phyloP scores from a whole-genome alignment of 2,797 vertebrate species.

The Babyrousa celebensis region DNA sequence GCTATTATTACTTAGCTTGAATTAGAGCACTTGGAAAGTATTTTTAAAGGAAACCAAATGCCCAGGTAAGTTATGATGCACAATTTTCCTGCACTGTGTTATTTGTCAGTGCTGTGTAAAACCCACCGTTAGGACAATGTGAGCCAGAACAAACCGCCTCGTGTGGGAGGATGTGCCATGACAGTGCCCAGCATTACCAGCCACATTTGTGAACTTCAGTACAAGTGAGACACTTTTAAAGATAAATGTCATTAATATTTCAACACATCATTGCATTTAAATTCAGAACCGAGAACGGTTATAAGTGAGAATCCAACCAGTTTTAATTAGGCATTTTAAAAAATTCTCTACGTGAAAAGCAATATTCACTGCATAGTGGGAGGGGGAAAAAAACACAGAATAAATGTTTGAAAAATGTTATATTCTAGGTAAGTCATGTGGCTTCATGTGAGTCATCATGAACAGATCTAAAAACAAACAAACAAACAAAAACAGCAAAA shows the following conservation, averaged over 20 bases:
- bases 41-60: slow-evolving; percentile 62
- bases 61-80: slow-evolving; percentile 56
- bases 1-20: slow-evolving; percentile 40
- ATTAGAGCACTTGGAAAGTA: slow-evolving; percentile 52
- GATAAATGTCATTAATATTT: slow-evolving; percentile 88
- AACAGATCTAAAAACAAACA: neutral
- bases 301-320: slow-evolving; percentile 80
- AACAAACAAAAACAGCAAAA: too few relatives aligned
- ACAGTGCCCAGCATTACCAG: slow-evolving; percentile 30
- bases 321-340: slow-evolving; percentile 87
- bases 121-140: neutral
- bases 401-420: slow-evolving; percentile 65
- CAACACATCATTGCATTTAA: slow-evolving; percentile 85
- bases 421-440: slow-evolving; percentile 4
- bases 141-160: slow-evolving; percentile 24
- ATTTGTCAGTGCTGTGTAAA: slow-evolving; percentile 62
- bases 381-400: neutral
- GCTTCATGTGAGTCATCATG: slow-evolving; percentile 49
- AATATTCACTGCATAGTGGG: slow-evolving; percentile 20
- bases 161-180: neutral
- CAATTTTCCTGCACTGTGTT: slow-evolving; percentile 61
- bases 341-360: slow-evolving; percentile 64
- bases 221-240: slow-evolving; percentile 83
- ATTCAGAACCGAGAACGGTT: slow-evolving; percentile 83
- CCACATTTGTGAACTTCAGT: slow-evolving; percentile 83